Evolutionary conservation across 2,797 vertebrate species (phyloP).

Genomic region (Pseudochromis fuscus): DNA sequence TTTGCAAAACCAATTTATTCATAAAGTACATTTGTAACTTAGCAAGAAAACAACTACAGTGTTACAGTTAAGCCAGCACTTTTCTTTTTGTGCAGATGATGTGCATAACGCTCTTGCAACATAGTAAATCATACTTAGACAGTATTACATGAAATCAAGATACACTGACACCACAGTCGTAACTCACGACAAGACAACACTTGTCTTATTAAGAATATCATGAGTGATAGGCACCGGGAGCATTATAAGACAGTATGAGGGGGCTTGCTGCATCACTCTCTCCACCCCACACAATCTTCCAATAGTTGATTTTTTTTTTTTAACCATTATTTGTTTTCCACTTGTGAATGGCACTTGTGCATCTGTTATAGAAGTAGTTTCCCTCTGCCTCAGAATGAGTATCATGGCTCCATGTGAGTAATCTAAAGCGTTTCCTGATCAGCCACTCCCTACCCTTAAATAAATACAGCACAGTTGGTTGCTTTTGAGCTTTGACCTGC

Average conservation of each 20-base stretch:
- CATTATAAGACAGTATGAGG: too few species aligned
- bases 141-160: not conserved
- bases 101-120: not conserved
- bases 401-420: not conserved
- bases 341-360: not conserved
- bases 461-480: conserved; percentile 15
- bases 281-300: too few species aligned
- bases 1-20: not conserved
- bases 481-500: conserved; percentile 14
- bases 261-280: too few species aligned
- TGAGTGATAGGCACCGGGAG: too few species aligned
- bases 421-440: conserved; percentile 1
- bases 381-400: not conserved
- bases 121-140: not conserved
- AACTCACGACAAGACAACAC: too few species aligned
- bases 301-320: too few species aligned
- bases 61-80: too few species aligned
- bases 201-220: too few species aligned
- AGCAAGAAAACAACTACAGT: not conserved
- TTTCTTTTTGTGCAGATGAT: not conserved
- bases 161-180: too few species aligned
- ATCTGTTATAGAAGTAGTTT: not conserved
- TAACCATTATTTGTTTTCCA: not conserved
- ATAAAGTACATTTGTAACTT: too few species aligned
- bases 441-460: conserved; percentile 6